Base-by-base conservation (phyloP, 2,797 vertebrate species). In the Hirundo rustica region DNA sequence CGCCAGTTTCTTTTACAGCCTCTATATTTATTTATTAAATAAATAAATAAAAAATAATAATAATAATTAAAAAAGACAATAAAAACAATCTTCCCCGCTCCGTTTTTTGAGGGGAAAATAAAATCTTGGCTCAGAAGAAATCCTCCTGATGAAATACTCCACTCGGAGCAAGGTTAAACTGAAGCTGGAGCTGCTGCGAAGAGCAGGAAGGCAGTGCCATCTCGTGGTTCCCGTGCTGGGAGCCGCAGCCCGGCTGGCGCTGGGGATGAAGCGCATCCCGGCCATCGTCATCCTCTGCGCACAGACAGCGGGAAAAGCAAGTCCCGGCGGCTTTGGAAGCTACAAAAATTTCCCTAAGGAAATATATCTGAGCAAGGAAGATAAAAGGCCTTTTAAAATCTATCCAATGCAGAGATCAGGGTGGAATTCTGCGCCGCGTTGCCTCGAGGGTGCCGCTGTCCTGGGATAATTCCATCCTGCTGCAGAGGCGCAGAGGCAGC, bases 161-260 rank as follows among this genome's bases (percentile, higher is more conserved):
- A 66, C 79, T 95, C 5, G 17, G 68, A 91, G 66, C 92, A 93
- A 96, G 86, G 78, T 91, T 85, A 70, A 86, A 62, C 5, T 13
- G 4, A 78, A 90, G 92, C 27, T 60, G 92, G 8, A 9, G 65
- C 50, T 3, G 93, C 65, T 86, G 64, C 4, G 47, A 96, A 97
- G 80, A 76, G 94, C 91, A 93, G 96, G 96, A 55, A 16, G 45
- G 94, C 97, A 97, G 95, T 98, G 98, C 98, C 98, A 98, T 97
- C 98, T 98, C 91, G 98, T 98, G 98, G 98, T 90, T 50, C 2
- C 2, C 74, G 71, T 0, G 62, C 76, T 7, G 60, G 51, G 40
- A 45, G 72, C 60, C 6, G 14, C 77, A 65, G 86, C 58, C 22
- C 23, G 68, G 4, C 44, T 9, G 74, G 8, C 13, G 42, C 79